phyloP scores from a whole-genome alignment of 2,113 vertebrate species.

The Chaetodon trifascialis region DNA sequence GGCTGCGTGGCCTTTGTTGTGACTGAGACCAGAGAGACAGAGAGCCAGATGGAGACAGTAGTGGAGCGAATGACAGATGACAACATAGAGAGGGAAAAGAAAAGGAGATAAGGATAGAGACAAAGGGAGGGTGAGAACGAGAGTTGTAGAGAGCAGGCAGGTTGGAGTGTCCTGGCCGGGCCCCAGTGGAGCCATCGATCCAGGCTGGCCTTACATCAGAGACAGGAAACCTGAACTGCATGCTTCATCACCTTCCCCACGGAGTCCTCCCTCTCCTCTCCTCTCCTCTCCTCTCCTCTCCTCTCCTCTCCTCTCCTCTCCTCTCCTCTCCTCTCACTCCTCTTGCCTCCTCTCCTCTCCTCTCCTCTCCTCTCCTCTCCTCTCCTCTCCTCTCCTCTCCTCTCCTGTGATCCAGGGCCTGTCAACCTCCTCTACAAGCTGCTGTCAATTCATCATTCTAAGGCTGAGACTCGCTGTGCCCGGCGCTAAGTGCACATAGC shows the following conservation, averaged over 20 bases:
- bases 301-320: conserved; percentile 53
- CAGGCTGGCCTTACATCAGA: conserved; percentile 83
- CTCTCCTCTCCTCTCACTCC: conserved; percentile 41
- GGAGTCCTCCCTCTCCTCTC: conserved; percentile 68
- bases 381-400: conserved; percentile 31
- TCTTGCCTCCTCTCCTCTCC: conserved; percentile 24
- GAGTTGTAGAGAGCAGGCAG: conserved; percentile 68
- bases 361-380: conserved; percentile 36
- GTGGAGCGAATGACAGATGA: conserved; percentile 58
- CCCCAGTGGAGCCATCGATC: conserved; percentile 83
- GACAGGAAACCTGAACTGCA: conserved; percentile 83
- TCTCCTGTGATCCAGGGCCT: conserved; percentile 45
- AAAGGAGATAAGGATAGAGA: conserved; percentile 64
- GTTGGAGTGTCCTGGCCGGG: conserved; percentile 79
- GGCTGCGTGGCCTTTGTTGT: conserved; percentile 22
- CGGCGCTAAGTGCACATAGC: conserved; percentile 77
- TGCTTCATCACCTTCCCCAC: conserved; percentile 82
- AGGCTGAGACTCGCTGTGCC: conserved; percentile 57
- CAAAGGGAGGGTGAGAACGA: conserved; percentile 65
- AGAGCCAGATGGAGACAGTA: conserved; percentile 24
- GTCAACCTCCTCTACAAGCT: conserved; percentile 60
- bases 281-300: conserved; percentile 42
- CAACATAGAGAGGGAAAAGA: conserved; percentile 54
- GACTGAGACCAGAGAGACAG: conserved; percentile 26
- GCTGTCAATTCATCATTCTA: conserved; percentile 78